A percentile compares a stretch with the other conserved stretches of the same genome.
Evolutionary conservation across 1,140 invertebrate species (phyloP).

Genomic region (Planococcus citri): DNA sequence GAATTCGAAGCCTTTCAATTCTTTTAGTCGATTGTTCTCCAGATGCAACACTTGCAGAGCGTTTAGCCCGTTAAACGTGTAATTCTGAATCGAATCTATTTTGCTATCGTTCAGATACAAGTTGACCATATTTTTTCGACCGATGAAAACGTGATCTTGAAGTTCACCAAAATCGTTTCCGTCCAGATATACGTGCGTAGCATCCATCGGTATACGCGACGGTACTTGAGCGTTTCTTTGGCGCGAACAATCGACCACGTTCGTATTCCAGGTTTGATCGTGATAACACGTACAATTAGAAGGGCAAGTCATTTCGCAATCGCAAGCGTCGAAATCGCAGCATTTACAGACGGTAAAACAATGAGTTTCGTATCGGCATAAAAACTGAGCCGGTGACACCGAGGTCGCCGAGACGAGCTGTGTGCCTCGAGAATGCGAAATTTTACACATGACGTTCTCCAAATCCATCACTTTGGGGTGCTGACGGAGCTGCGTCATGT

Average conservation of each 20-base stretch:
- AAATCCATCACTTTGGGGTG: conserved; percentile 76
- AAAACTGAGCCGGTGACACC: conserved; percentile 61
- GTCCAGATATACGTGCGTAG: conserved; percentile 80
- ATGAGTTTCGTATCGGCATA: conserved; percentile 82
- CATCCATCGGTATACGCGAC: conserved; percentile 80
- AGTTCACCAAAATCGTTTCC: conserved; percentile 73
- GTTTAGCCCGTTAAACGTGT: conserved; percentile 79
- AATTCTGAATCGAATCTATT: conserved; percentile 76
- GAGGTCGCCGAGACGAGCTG: conserved; percentile 50
- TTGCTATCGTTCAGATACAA: conserved; percentile 74
- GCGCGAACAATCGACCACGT: conserved; percentile 79
- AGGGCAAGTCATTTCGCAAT: conserved; percentile 90
- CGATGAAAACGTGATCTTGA: conserved; percentile 81
- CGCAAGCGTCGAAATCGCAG: conserved; percentile 87
- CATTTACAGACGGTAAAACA: conserved; percentile 87
- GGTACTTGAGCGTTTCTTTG: conserved; percentile 63
- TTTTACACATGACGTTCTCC: conserved; percentile 69
- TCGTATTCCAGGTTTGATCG: conserved; percentile 82
- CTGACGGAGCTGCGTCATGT: conserved; percentile 61
- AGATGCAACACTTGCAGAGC: conserved; percentile 69
- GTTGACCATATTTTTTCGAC: conserved; percentile 73
- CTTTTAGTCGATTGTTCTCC: conserved; percentile 66
- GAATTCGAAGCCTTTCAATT: conserved; percentile 78
- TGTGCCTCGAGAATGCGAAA: conserved; percentile 57
- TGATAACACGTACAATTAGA: conserved; percentile 83